Evolutionary conservation across 2,113 vertebrate species (phyloP).

Genomic region (Nasalis larvatus): DNA sequence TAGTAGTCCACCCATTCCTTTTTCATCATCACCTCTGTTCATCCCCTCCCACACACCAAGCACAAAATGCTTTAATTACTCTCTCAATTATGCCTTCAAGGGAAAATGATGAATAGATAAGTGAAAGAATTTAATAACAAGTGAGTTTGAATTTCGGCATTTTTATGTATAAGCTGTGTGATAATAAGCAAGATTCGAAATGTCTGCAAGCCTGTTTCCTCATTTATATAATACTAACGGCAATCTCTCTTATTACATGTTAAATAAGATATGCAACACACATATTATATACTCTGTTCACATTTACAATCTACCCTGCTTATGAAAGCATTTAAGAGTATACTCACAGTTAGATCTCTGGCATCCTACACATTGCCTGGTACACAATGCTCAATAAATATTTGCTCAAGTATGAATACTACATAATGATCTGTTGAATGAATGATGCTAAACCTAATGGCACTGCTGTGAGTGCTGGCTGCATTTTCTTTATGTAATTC

Average conservation of each 20-base stretch:
- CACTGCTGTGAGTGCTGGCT: background rate
- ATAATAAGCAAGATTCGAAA: background rate
- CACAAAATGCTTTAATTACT: background rate
- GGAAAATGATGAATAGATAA: background rate
- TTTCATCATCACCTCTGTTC: background rate
- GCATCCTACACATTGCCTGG: background rate
- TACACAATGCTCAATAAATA: background rate
- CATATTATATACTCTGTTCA: background rate
- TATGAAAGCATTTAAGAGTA: background rate
- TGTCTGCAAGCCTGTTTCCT: background rate
- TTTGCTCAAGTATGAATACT: background rate
- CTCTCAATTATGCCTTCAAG: background rate
- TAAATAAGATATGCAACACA: background rate
- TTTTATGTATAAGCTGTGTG: background rate
- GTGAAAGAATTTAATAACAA: background rate
- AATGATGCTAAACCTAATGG: background rate
- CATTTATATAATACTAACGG: background rate
- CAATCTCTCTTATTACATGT: background rate
- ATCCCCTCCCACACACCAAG: background rate
- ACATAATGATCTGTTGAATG: background rate
- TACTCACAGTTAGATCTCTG: background rate
- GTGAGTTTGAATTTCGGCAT: background rate
- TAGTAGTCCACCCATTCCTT: background rate
- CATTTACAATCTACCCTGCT: background rate
- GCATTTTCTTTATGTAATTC: background rate